phyloP scores from a whole-genome alignment of 2,888 invertebrate genomes.

The Pachydiplax longipennis region DNA sequence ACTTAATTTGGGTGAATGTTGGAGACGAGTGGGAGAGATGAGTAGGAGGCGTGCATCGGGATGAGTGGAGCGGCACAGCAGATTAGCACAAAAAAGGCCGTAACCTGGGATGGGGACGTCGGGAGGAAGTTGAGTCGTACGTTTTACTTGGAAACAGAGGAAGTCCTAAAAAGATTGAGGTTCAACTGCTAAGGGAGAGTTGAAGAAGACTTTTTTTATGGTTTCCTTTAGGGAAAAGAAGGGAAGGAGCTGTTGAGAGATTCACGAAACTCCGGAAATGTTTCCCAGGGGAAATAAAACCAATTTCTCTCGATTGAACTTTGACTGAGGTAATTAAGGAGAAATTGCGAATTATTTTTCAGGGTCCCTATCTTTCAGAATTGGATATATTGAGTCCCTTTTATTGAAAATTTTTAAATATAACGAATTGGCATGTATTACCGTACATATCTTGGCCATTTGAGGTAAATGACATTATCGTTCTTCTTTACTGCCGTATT shows the following conservation, averaged over 20 bases:
- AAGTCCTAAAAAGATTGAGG: background rate
- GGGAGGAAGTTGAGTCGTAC: conserved; percentile 24
- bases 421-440: too few relatives aligned
- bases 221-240: background rate
- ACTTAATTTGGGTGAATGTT: background rate
- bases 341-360: too few relatives aligned
- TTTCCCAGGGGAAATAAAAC: too few relatives aligned
- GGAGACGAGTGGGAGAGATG: background rate
- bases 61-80: background rate
- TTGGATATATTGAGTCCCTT: too few relatives aligned
- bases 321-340: too few relatives aligned
- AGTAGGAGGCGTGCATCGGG: background rate
- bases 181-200: background rate
- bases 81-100: background rate
- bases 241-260: background rate
- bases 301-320: too few relatives aligned
- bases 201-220: background rate
- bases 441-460: too few relatives aligned
- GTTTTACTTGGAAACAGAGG: background rate
- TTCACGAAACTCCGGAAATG: background rate
- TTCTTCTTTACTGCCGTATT: too few relatives aligned
- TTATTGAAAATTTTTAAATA: too few relatives aligned
- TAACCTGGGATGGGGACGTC: background rate
- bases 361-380: too few relatives aligned
- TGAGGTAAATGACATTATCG: too few relatives aligned